Conservation (phyloP, 2,888 invertebrate genomes). For the Fabriciana adippe region DNA sequence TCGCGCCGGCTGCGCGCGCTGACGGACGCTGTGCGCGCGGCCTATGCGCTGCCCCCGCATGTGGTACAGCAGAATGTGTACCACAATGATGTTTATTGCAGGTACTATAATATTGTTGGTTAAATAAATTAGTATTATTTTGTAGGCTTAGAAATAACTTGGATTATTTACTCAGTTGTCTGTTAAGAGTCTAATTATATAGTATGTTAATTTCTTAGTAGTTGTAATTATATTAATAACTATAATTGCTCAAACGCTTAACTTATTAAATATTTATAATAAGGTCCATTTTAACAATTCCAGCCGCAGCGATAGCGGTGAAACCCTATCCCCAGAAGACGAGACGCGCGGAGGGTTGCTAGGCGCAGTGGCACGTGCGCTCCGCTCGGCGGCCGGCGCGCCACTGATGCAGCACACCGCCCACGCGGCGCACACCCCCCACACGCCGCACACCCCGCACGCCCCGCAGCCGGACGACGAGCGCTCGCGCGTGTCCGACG, state of each 20-base stretch:
- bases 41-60: conserved; percentile 88
- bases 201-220: background rate
- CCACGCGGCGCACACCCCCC: conserved; percentile 28
- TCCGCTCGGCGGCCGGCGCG: conserved; percentile 51
- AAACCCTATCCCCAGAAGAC: conserved; percentile 85
- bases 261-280: background rate
- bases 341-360: conserved; percentile 79
- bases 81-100: conserved; percentile 88
- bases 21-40: conserved; percentile 86
- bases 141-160: too few relatives aligned
- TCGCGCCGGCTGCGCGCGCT: conserved; percentile 86
- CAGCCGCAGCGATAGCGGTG: conserved; percentile 86
- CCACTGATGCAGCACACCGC: conserved; percentile 42
- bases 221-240: background rate
- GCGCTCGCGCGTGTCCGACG: conserved; percentile 66
- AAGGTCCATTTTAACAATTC: background rate
- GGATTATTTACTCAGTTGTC: too few relatives aligned
- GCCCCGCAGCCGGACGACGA: conserved; percentile 56
- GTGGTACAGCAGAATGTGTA: conserved; percentile 90
- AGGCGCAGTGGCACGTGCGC: conserved; percentile 87
- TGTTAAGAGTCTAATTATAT: too few relatives aligned
- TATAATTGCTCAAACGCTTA: background rate
- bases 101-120: conserved; percentile 48
- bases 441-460: conserved; percentile 29
- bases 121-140: too few relatives aligned